These are phyloP conservation scores for Gambusia affinis DNA, from an alignment of 2,113 vertebrate species.

Conservation along the genomic window DNA sequence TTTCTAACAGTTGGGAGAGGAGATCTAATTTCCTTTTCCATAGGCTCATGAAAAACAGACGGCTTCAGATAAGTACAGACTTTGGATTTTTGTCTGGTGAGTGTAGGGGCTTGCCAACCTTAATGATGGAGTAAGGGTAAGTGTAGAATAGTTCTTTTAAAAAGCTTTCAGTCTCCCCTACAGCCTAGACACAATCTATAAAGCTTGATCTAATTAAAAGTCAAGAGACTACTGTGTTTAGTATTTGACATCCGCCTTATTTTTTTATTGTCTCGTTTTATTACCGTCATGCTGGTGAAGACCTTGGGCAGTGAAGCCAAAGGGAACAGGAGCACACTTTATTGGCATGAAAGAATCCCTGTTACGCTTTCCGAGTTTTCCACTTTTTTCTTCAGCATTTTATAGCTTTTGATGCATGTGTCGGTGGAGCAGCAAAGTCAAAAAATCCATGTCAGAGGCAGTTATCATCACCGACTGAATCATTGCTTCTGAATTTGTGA, in stretches of 20 bases:
- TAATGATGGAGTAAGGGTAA: conserved; percentile 37
- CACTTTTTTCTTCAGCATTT: background rate
- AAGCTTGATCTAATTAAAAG: conserved; percentile 41
- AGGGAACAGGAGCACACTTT: conserved; percentile 6
- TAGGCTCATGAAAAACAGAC: conserved; percentile 80
- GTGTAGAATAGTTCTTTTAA: conserved; percentile 46
- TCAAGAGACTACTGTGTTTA: conserved; percentile 32
- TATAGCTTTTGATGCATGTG: background rate
- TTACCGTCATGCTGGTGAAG: conserved; percentile 23
- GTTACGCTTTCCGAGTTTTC: background rate
- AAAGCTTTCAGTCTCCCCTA: conserved; percentile 40
- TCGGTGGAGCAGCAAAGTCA: background rate
- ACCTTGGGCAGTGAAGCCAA: conserved; percentile 4
- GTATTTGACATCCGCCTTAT: conserved; percentile 41
- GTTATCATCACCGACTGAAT: background rate
- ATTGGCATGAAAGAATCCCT: background rate
- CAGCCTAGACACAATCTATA: conserved; percentile 47
- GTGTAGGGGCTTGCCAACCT: conserved; percentile 49
- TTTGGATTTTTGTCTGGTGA: conserved; percentile 70
- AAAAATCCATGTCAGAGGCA: background rate
- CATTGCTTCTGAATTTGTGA: background rate
- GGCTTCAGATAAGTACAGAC: conserved; percentile 67
- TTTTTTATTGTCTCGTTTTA: conserved; percentile 57
- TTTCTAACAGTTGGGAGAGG: conserved; percentile 50
- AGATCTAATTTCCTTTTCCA: conserved; percentile 77